Base-by-base conservation (phyloP, 2,888 invertebrate species). In the Ditula angustiorana region DNA sequence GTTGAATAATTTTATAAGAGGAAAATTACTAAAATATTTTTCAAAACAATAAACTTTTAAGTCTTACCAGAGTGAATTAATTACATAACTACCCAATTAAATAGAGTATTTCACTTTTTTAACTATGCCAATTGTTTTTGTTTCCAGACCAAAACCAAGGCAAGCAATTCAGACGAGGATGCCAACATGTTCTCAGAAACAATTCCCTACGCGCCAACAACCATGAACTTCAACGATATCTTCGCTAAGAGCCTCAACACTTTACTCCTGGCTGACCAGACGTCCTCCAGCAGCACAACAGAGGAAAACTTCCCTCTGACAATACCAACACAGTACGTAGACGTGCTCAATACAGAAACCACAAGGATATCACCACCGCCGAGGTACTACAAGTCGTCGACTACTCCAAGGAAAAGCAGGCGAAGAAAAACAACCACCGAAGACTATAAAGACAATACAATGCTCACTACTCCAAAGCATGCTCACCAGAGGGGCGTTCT, bases 401-500 rank as follows among this genome's bases (percentile, higher is more conserved):
- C n/a, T n/a, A 19, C 41, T 1, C 19, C 19, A 1, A 19, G 19
- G n/a, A 41, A 19, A 2, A 41, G 41, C 10, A 41, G 41, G 19
- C 8, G 41, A 8, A 41, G 41, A 19, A 41, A 41, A 41, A 41
- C 41, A 19, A 41, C 19, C 1, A 41, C 41, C 16, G 41, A 41
- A 19, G 41, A 41, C 3, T 41, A 41, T 3, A 19, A 19, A 41
- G 41, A 41, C 8, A 19, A 41, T 8, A 2, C 16, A 2, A 41
- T 8, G 2, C 41, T n/a, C 0, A 28, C 79, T 0, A 67, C 81
- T 10, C 81, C 82, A 0, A 69, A 81, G 21, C 73, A 70, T 33
- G 67, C 76, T 1, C 65, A 73, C 1, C 78, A 84, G 47, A 77
- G 80, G 72, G 89, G 90, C 0, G 75, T 90, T 0, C 41, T 90